Base-by-base conservation (phyloP, 1,140 invertebrate genomes). In the Nasonia giraulti region DNA sequence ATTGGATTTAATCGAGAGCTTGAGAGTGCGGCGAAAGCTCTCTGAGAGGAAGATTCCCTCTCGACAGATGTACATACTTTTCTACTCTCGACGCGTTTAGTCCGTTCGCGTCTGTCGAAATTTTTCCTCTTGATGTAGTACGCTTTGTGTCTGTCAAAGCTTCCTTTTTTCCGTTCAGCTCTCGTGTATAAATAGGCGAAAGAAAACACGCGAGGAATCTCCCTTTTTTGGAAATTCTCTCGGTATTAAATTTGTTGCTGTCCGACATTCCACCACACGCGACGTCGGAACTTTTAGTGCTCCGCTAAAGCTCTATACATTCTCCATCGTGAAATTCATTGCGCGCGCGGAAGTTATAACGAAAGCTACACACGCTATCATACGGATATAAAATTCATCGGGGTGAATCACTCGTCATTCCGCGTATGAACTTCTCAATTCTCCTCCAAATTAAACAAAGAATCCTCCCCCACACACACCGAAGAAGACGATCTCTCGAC, bases 1-100 rank as follows among this genome's bases (percentile, higher is more conserved):
- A 82, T 82, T 82, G 73, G 55, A 82, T 82, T 75, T 66, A 76
- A 82, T 76, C 81, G 80, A 33, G 37, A 55, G 12, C 37, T 37
- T n/a, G 10, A 27, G 27, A 71, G 40, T 80, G 37, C 14, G 62
- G 62, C 40, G 68, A 80, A 80, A 68, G 33, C 37, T 68, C n/a
- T 44, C 66, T 17, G 62, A 66, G 17, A 4, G 62, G 27, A 27
- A 66, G 17, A 17, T 66, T 69, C 10, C n/a, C 66, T 17, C 20
- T 17, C 20, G 66, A 69, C 66, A 0, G 66, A 23, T 69, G 4
- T n/a, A n/a, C 66, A 6, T 69, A n/a, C 10, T 27, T 27, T 69
- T 69, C 23, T 69, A 23, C 66, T n/a, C 66, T 27, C 66, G 5
- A 27, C 11, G 50, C 17, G 7, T 44, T 44, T 44, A 44, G 40